Percentiles rank a stretch among this genome's conserved stretches.
Conservation (phyloP, 2,113 vertebrate genomes). For the Cyanoderma ruficeps region DNA sequence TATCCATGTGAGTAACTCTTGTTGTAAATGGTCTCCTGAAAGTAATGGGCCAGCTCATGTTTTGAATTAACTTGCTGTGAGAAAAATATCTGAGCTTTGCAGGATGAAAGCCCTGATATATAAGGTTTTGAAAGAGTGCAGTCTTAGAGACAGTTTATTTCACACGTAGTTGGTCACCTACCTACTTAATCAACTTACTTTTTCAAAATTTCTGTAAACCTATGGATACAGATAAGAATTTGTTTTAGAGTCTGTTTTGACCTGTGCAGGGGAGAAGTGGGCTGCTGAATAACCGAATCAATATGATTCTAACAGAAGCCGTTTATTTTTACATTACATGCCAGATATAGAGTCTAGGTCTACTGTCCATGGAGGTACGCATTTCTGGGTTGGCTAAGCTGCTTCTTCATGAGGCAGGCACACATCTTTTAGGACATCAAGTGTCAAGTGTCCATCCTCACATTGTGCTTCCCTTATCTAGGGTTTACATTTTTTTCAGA, state of each 20-base stretch:
- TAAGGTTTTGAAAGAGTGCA: not conserved
- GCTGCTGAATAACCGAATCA: too few relatives aligned
- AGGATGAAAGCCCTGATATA: not conserved
- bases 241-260: not conserved
- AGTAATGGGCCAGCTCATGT: not conserved
- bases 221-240: not conserved
- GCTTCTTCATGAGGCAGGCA: too few relatives aligned
- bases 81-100: not conserved
- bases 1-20: not conserved
- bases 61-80: not conserved
- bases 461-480: too few relatives aligned
- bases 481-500: too few relatives aligned
- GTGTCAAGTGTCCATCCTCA: too few relatives aligned
- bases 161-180: not conserved
- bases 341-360: too few relatives aligned
- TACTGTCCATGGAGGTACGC: too few relatives aligned
- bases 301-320: too few relatives aligned
- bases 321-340: too few relatives aligned
- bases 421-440: too few relatives aligned
- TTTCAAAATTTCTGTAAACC: not conserved
- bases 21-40: not conserved
- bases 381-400: too few relatives aligned
- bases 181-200: not conserved
- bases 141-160: not conserved
- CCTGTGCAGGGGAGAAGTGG: not conserved